Evolutionary conservation across 2,888 invertebrate genomes (phyloP).

Genomic region (Alentia gelatinosa): DNA sequence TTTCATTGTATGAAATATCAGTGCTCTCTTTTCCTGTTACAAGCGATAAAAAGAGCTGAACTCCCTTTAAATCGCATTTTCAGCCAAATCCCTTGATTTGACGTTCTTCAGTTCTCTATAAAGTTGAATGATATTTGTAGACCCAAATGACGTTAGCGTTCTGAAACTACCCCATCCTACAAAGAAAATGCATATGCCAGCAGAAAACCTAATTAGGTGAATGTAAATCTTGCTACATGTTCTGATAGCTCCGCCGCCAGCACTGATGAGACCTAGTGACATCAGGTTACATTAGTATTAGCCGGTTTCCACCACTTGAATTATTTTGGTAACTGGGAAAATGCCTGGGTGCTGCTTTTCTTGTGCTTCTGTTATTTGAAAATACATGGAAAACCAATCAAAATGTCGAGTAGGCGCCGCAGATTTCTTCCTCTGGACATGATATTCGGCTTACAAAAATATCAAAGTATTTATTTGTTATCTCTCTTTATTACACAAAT

Average conservation of each 20-base stretch:
- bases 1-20: too few relatives aligned
- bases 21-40: too few relatives aligned
- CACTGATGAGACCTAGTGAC: conserved; percentile 4
- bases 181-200: neutral
- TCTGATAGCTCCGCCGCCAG: neutral
- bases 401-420: neutral
- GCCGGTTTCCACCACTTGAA: conserved; percentile 17
- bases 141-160: too few relatives aligned
- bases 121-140: too few relatives aligned
- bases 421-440: neutral
- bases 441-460: conserved; percentile 16
- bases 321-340: neutral
- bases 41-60: too few relatives aligned
- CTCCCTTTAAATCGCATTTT: too few relatives aligned
- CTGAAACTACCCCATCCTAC: too few relatives aligned
- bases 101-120: too few relatives aligned
- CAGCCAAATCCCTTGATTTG: too few relatives aligned
- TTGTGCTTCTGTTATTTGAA: neutral
- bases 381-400: neutral
- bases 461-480: conserved; percentile 26
- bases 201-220: neutral
- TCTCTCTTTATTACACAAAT: conserved; percentile 11
- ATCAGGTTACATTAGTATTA: neutral
- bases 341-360: conserved; percentile 9
- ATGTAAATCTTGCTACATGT: neutral